A percentile compares a stretch with the other conserved stretches of the same genome.
These are phyloP conservation scores for Zaprionus capensis DNA, from an alignment of 1,140 invertebrate species.

Conservation along the genomic window DNA sequence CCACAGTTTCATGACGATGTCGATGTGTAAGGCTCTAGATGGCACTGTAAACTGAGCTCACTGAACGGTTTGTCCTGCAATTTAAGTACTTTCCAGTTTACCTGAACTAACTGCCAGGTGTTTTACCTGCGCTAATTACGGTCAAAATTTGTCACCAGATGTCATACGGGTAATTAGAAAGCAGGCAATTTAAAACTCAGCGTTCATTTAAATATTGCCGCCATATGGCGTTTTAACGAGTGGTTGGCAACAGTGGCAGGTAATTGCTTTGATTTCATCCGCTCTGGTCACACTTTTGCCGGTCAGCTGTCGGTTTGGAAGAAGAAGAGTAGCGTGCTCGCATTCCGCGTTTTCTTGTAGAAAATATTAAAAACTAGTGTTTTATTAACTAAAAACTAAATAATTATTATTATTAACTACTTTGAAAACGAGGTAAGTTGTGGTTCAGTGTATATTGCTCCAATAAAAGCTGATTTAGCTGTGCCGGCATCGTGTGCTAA, in stretches of 20 bases:
- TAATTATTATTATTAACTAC: neutral
- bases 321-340: slow-evolving; percentile 45
- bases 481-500: slow-evolving; percentile 17
- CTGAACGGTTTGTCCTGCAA: neutral
- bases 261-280: neutral
- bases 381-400: neutral
- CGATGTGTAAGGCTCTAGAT: slow-evolving; percentile 10
- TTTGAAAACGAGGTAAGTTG: slow-evolving; percentile 10
- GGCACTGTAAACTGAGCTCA: slow-evolving; percentile 43
- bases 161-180: neutral
- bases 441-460: neutral
- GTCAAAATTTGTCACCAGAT: neutral
- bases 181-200: neutral
- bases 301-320: slow-evolving; percentile 38
- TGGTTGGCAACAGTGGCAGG: neutral
- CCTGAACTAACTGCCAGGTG: slow-evolving; percentile 19
- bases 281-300: slow-evolving; percentile 30
- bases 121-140: slow-evolving; percentile 35
- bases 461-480: neutral
- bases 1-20: slow-evolving; percentile 41
- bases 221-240: neutral
- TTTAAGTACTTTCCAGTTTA: slow-evolving; percentile 37
- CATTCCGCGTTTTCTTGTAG: slow-evolving; percentile 29
- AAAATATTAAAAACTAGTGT: slow-evolving; percentile 12
- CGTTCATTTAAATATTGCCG: slow-evolving; percentile 5